These are phyloP conservation scores for Sturnus vulgaris DNA, from an alignment of 2,113 vertebrate genomes.

Conservation along the genomic window DNA sequence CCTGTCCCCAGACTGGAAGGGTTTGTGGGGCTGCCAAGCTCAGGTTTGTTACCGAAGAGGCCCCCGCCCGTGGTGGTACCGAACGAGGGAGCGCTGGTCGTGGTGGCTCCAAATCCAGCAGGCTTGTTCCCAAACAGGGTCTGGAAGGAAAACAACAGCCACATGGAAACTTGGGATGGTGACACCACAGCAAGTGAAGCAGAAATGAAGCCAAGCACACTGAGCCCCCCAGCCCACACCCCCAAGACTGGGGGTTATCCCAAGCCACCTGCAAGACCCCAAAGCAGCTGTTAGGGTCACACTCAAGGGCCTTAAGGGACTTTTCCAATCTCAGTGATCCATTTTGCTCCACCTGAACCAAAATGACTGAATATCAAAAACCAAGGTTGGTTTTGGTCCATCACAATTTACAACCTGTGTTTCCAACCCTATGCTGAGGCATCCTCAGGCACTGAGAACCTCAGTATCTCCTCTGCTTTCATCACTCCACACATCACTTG, in stretches of 20 bases:
- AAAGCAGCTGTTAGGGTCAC: not conserved
- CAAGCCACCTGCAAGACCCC: not conserved
- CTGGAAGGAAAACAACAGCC: conserved; percentile 59
- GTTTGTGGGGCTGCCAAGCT: conserved; percentile 71
- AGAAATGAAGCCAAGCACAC: not conserved
- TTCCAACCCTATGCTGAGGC: fast-evolving
- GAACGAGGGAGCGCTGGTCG: conserved; percentile 90
- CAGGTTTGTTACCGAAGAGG: conserved; percentile 88
- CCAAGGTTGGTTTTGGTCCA: not conserved
- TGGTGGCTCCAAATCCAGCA: conserved; percentile 88
- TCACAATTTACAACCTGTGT: fast-evolving
- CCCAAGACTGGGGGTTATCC: not conserved
- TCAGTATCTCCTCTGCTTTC: not conserved
- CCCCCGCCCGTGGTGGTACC: conserved; percentile 82
- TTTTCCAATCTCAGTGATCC: not conserved
- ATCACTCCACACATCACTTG: not conserved
- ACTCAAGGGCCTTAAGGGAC: not conserved
- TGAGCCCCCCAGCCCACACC: not conserved
- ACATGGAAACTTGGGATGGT: not conserved
- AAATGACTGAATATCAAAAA: not conserved
- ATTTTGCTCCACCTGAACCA: not conserved
- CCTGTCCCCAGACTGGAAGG: conserved; percentile 76
- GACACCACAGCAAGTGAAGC: fast-evolving
- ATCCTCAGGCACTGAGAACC: fast-evolving
- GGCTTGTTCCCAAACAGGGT: conserved; percentile 92